A percentile compares a stretch with the other conserved stretches of the same genome.
Conservation (phyloP, 2,888 invertebrate species). For the Tupiocoris notatus region DNA sequence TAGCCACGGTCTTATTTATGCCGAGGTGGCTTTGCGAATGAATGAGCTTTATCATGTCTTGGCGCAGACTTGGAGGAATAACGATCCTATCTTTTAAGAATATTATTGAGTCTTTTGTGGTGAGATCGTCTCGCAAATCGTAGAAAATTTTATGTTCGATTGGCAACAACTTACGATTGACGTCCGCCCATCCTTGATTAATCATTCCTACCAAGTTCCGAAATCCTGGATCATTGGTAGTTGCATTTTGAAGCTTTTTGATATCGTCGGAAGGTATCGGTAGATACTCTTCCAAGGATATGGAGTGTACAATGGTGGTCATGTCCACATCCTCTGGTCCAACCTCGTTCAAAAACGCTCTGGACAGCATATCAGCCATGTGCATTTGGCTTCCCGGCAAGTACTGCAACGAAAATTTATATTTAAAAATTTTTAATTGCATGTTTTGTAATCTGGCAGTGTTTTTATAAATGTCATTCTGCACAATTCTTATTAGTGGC, state of each 20-base stretch:
- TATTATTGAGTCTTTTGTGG: slow-evolving; percentile 17
- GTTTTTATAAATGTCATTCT: no score
- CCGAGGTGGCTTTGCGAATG: no score
- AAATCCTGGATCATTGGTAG: neutral
- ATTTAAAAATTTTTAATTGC: no score
- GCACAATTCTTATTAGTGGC: no score
- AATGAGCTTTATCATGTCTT: slow-evolving; percentile 21
- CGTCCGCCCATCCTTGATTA: slow-evolving; percentile 29
- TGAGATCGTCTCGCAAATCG: slow-evolving; percentile 21
- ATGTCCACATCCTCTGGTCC: slow-evolving; percentile 26
- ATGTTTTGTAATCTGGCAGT: no score
- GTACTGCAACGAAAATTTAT: no score
- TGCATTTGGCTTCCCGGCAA: no score
- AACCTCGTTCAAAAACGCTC: neutral
- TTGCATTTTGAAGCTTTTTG: neutral
- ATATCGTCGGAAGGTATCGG: slow-evolving; percentile 15
- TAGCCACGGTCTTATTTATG: no score
- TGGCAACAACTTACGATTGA: slow-evolving; percentile 1
- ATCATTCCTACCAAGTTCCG: neutral
- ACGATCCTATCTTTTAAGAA: slow-evolving; percentile 24
- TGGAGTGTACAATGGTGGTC: slow-evolving; percentile 14
- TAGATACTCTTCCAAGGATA: slow-evolving; percentile 21
- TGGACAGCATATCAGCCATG: no score
- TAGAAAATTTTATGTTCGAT: slow-evolving; percentile 19
- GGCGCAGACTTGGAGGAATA: neutral